Evolutionary conservation across 2,797 vertebrate genomes (phyloP), one percentile per base, ranked within the genome.

Genomic region (Amphiprion clarkii): DNA sequence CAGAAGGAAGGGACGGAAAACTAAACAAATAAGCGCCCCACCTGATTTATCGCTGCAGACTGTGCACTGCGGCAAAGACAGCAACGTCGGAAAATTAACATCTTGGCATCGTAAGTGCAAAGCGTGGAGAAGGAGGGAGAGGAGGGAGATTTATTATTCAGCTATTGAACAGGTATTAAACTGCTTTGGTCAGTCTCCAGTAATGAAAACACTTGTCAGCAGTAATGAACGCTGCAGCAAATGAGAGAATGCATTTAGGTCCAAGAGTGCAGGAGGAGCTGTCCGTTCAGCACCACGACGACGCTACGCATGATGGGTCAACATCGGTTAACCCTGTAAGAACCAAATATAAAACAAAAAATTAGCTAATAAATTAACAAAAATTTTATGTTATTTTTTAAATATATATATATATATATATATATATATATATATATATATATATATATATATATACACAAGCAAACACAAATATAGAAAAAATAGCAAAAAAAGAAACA

Each of bases 241-340:
- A 29, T n/a, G 29, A 4, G 36, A 27, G n/a, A 5, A 25, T 10
- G 16, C 39, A 27, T 14, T 5, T 17, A 46, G 14, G 14, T 39
- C 1, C 51, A 23, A 21, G 58, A 33, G 12, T 6, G 39, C 42
- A 42, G 66, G 71, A 42, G 66, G 71, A 66, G 61, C 42, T 66
- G 51, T 62, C 61, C 29, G 0, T 67, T 67, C 39, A 71, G 67
- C 78, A 71, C 67, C 31, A 55, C 27, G 6, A 17, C 58, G 23
- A 21, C 61, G 29, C 12, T 3, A 25, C 8, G 10, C 33, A 31
- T 31, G 33, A 7, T 2, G 33, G 33, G 33, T 36, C 33, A 9
- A 36, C 33, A 8, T 36, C 33, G 9, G 1, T 7, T 31, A 31
- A 27, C 27, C 27, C 27, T 27, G 27, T 3, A 27, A 27, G 27